Evolutionary conservation across 2,888 invertebrate genomes (phyloP).

Genomic region (Brachypalpus laphriformis): DNA sequence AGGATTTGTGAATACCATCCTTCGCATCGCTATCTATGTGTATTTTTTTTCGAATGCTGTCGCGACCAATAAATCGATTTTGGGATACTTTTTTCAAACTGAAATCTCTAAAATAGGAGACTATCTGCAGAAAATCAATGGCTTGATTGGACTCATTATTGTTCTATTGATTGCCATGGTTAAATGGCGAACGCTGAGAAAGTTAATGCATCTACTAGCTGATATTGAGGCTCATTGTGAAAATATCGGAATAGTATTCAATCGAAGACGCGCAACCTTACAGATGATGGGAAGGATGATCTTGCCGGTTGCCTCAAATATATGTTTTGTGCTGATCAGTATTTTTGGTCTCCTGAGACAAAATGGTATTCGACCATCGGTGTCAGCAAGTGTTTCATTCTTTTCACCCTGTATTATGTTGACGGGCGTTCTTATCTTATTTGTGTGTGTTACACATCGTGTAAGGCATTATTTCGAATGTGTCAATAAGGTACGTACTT

Average conservation of each 20-base stretch:
- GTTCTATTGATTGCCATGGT: neutral
- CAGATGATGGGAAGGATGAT: conserved; percentile 59
- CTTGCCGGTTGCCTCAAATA: conserved; percentile 57
- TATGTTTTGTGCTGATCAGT: conserved; percentile 75
- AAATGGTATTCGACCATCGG: conserved; percentile 53
- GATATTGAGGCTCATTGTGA: conserved; percentile 76
- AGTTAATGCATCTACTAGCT: conserved; percentile 69
- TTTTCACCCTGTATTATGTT: conserved; percentile 78
- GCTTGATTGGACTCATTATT: conserved; percentile 76
- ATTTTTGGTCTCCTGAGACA: conserved; percentile 68
- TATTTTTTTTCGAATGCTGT: conserved; percentile 78
- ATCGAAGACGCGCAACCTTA: conserved; percentile 62
- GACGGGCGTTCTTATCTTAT: conserved; percentile 77
- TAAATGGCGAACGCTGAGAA: neutral
- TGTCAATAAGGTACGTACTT: conserved; percentile 77
- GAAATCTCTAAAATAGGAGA: conserved; percentile 80
- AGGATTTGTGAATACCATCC: conserved; percentile 78
- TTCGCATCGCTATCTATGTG: conserved; percentile 78
- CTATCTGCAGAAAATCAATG: conserved; percentile 80
- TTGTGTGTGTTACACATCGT: conserved; percentile 75
- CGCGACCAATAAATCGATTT: conserved; percentile 78
- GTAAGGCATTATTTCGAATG: conserved; percentile 77
- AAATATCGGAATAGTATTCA: conserved; percentile 76
- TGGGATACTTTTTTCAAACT: conserved; percentile 80
- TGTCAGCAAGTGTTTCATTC: conserved; percentile 75